Conservation (phyloP, 2,888 invertebrate species). For the Eupithecia tripunctaria region DNA sequence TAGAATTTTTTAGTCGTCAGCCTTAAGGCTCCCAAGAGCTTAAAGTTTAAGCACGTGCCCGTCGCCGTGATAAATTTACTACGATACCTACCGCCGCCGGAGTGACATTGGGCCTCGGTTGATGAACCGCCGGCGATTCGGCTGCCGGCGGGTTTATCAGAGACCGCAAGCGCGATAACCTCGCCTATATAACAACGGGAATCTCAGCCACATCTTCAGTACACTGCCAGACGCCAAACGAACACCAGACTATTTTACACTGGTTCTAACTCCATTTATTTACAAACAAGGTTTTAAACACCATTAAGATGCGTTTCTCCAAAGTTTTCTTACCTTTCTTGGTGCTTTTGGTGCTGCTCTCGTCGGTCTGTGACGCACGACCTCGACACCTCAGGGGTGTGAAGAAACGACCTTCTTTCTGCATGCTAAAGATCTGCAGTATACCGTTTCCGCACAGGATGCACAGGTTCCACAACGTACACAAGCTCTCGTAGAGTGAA, state of each 20-base stretch:
- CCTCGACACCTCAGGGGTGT: conserved; percentile 58
- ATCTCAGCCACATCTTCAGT: conserved; percentile 65
- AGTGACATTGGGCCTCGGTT: conserved; percentile 79
- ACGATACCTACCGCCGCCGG: conserved; percentile 60
- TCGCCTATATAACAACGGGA: conserved; percentile 67
- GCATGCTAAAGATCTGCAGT: conserved; percentile 71
- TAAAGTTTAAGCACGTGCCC: conserved; percentile 30
- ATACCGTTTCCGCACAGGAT: conserved; percentile 48
- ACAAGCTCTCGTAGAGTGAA: conserved; percentile 36
- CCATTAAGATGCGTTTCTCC: conserved; percentile 69
- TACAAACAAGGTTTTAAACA: conserved; percentile 22
- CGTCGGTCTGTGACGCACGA: conserved; percentile 50
- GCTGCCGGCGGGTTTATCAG: conserved; percentile 70
- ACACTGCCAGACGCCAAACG: conserved; percentile 59
- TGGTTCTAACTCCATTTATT: background rate
- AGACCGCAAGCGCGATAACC: conserved; percentile 79
- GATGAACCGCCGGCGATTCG: conserved; percentile 66
- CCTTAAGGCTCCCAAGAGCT: background rate
- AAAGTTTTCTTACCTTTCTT: conserved; percentile 55
- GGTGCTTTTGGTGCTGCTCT: conserved; percentile 56
- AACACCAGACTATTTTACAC: conserved; percentile 48
- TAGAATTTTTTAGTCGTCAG: too few species aligned
- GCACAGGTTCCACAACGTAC: conserved; percentile 45
- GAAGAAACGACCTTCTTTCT: conserved; percentile 52
- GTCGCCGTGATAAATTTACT: conserved; percentile 76